phyloP scores from a whole-genome alignment of 2,888 invertebrate species.

The Tanypteryx hageni region DNA sequence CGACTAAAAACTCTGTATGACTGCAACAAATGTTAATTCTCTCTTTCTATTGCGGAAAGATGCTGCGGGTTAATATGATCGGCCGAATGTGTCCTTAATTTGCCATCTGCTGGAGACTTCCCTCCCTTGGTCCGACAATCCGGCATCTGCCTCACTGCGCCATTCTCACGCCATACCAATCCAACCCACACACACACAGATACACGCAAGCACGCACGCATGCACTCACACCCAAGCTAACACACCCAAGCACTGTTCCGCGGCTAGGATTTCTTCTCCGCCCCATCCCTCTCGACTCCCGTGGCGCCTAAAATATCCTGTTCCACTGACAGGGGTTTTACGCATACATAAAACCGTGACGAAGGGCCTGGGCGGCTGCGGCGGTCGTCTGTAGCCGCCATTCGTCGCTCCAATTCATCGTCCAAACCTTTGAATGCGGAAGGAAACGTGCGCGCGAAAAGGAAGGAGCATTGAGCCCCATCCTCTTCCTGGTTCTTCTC shows the following conservation, averaged over 20 bases:
- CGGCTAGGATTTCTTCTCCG: slow-evolving; percentile 52
- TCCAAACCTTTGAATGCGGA: not conserved
- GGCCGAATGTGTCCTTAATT: not conserved
- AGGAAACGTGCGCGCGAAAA: not conserved
- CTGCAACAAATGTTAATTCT: no score
- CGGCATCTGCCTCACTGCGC: slow-evolving; percentile 46
- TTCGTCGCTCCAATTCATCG: slow-evolving; percentile 56
- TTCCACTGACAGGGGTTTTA: slow-evolving; percentile 62
- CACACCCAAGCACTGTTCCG: slow-evolving; percentile 44
- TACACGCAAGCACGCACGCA: slow-evolving; percentile 2
- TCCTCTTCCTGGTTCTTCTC: not conserved
- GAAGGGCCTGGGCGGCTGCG: slow-evolving; percentile 34
- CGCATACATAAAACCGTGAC: slow-evolving; percentile 63
- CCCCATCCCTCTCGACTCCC: slow-evolving; percentile 19
- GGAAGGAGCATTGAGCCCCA: no score
- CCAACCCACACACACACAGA: slow-evolving; percentile 19
- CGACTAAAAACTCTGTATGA: no score
- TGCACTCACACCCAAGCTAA: not conserved
- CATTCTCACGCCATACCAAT: slow-evolving; percentile 30
- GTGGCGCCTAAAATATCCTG: slow-evolving; percentile 63
- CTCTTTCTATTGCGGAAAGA: not conserved
- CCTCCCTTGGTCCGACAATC: slow-evolving; percentile 8
- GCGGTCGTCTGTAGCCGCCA: slow-evolving; percentile 49
- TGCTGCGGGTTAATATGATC: not conserved
- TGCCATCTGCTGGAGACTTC: not conserved